Evolutionary conservation across 2,797 vertebrate genomes (phyloP).

Genomic region (Podarcis lilfordi): DNA sequence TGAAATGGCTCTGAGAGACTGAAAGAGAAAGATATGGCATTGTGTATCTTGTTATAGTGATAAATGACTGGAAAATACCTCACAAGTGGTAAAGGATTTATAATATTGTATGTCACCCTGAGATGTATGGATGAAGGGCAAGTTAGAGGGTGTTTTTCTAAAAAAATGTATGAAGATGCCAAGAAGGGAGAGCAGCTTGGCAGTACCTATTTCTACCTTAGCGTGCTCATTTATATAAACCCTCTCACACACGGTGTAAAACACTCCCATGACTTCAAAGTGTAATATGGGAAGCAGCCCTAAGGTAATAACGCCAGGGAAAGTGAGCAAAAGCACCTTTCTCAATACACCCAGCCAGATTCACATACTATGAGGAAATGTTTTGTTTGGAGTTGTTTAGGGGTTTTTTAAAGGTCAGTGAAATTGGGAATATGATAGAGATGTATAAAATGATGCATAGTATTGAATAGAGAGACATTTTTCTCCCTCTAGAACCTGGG

Average conservation of each 20-base stretch:
- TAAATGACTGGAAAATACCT: not conserved
- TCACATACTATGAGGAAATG: too few species aligned
- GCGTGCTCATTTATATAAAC: not conserved
- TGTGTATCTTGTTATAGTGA: not conserved
- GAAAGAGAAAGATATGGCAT: not conserved
- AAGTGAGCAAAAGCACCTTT: not conserved
- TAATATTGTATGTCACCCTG: too few species aligned
- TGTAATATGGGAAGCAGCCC: not conserved
- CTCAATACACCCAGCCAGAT: not conserved
- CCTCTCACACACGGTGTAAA: not conserved
- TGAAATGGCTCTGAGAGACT: not conserved
- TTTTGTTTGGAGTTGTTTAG: too few species aligned
- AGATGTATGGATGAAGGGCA: too few species aligned
- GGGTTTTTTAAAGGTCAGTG: too few species aligned
- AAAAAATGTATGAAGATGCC: not conserved
- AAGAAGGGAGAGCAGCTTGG: not conserved
- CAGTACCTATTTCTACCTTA: not conserved
- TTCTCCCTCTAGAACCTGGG: too few species aligned
- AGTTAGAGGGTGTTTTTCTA: not conserved
- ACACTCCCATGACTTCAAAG: constrained; percentile 9
- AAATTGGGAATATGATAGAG: too few species aligned
- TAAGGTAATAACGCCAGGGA: not conserved
- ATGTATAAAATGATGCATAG: too few species aligned
- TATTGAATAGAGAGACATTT: too few species aligned
- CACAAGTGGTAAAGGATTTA: not conserved